A percentile compares a stretch with the other conserved stretches of the same genome.
Conservation (phyloP, 2,888 invertebrate genomes). For the Xestoiulus laeticollis region DNA sequence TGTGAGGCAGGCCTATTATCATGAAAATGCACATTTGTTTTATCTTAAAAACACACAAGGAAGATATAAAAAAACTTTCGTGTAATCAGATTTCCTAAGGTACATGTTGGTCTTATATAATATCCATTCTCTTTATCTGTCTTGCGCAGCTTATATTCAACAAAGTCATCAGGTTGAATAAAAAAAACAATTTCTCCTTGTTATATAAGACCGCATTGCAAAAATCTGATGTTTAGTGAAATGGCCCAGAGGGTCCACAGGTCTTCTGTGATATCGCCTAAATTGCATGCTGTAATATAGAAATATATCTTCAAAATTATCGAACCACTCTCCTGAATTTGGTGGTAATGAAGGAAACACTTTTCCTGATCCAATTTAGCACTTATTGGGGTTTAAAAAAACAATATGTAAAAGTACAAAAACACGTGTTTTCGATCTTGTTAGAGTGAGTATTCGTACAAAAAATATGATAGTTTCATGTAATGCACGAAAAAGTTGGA, state of each 20-base stretch:
- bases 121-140: background rate
- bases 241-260: background rate
- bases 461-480: too few relatives aligned
- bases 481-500: too few relatives aligned
- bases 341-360: background rate
- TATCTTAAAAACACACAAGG: conserved; percentile 35
- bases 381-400: background rate
- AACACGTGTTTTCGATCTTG: background rate
- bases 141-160: background rate
- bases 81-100: conserved; percentile 5
- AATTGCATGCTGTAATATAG: background rate
- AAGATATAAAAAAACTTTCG: conserved; percentile 24
- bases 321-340: background rate
- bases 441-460: too few relatives aligned
- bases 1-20: background rate
- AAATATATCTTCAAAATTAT: background rate
- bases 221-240: background rate
- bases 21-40: background rate
- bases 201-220: background rate
- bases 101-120: background rate
- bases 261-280: background rate
- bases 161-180: conserved; percentile 3
- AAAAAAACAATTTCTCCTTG: background rate
- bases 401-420: background rate
- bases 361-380: background rate